Conservation (phyloP, 2,113 vertebrate species). For the Romanogobio albipinnatus region DNA sequence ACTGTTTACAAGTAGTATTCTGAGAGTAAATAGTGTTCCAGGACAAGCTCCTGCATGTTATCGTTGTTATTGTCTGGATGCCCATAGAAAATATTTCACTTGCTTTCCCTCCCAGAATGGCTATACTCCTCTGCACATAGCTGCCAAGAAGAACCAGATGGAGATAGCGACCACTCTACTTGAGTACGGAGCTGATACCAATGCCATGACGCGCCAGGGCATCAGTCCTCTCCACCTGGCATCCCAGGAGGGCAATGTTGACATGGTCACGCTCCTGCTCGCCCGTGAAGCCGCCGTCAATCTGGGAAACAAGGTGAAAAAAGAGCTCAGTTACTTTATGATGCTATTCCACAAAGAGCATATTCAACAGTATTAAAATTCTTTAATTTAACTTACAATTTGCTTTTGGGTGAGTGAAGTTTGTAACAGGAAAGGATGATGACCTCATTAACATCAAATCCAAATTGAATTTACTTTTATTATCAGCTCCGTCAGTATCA, state of each 20-base stretch:
- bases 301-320: conserved; percentile 89
- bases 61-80: background rate
- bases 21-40: background rate
- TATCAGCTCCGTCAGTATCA: background rate
- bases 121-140: conserved; percentile 95
- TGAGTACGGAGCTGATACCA: conserved; percentile 94
- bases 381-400: background rate
- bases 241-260: conserved; percentile 92
- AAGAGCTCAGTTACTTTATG: background rate
- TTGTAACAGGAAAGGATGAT: background rate
- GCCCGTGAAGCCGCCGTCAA: conserved; percentile 87
- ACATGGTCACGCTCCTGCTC: conserved; percentile 94
- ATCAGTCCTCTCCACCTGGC: conserved; percentile 94
- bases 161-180: conserved; percentile 95
- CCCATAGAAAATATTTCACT: background rate
- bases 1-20: background rate
- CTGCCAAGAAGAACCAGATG: conserved; percentile 99
- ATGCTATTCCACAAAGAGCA: background rate
- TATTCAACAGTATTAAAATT: too few relatives aligned
- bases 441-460: background rate
- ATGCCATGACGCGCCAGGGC: conserved; percentile 89
- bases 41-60: background rate
- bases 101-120: conserved; percentile 83
- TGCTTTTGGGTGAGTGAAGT: background rate
- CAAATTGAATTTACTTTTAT: background rate